Evolutionary conservation across 1,140 invertebrate species (phyloP), one percentile per base, ranked within the genome.

Genomic region (Plutomurus gul): DNA sequence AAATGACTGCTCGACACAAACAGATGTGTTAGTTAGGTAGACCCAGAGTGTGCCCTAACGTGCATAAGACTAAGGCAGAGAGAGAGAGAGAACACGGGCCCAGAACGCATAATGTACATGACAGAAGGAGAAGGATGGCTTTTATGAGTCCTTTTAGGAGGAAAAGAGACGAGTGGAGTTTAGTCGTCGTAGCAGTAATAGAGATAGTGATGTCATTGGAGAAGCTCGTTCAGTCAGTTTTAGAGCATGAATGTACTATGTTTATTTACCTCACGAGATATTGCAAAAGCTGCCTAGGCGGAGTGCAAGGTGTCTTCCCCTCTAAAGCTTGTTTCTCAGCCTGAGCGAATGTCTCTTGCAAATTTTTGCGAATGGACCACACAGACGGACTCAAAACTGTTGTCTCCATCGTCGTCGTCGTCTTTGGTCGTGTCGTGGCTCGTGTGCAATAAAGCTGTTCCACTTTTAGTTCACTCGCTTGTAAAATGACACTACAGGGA

Each of bases 261-360:
- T 33, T 27, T 22, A 72, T 72, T 72, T 72, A 84, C 83, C 83
- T 82, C 30, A 84, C 83, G 20, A 84, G 79, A 82, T 84, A 84
- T 43, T 84, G 81, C 22, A 84, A 75, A 60, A 84, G 65, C 39
- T 84, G 81, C 36, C 70, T 76, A 46, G 83, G 75, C 20, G 83
- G 83, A 20, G 76, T 65, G 39, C 20, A 60, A 16, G 83, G 79
- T 18, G 79, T 33, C 77, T 79, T 80, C 46, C 81, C 83, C 33
- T 84, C 83, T 40, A 81, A 77, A 13, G 78, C 80, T 30, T 73
- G 70, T 76, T 73, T 72, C 40, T 83, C 82, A 47, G 82, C 82
- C 49, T 82, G 49, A 10, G 77, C 78, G 20, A 83, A 79, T 4
- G 82, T 80, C 43, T 82, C 79, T 65, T 83, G 78, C 25, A 83